phyloP scores from a whole-genome alignment of 2,797 vertebrate genomes.

The Galagoides demidoff region DNA sequence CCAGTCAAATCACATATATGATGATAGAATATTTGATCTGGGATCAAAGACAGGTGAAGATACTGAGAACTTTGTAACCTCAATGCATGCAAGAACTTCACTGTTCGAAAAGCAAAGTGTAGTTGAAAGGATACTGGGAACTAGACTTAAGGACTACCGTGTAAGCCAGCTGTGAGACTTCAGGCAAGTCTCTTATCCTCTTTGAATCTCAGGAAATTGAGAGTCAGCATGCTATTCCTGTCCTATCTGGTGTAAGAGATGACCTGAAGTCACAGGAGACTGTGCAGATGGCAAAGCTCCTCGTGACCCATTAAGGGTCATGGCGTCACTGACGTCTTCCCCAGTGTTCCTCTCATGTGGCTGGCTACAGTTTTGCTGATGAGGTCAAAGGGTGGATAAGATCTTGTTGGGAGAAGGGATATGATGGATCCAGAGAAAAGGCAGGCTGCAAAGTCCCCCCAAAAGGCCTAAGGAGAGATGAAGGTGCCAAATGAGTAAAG shows the following conservation, averaged over 20 bases:
- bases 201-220: not conserved
- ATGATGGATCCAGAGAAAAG: not conserved
- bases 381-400: not conserved
- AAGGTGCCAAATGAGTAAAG: not conserved
- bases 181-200: not conserved
- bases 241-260: fast-evolving
- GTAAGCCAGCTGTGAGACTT: not conserved
- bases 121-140: not conserved
- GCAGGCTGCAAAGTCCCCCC: not conserved
- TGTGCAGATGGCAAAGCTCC: not conserved
- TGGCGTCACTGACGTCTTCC: too few species aligned
- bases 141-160: not conserved
- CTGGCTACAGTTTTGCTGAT: not conserved
- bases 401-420: not conserved
- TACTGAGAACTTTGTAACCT: not conserved
- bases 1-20: not conserved
- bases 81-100: not conserved
- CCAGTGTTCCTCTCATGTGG: not conserved
- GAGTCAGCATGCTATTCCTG: not conserved
- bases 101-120: not conserved
- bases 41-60: not conserved
- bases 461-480: not conserved
- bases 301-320: not conserved
- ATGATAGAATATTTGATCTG: not conserved
- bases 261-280: not conserved